A percentile compares a stretch with the other conserved stretches of the same genome.
Conservation (phyloP, 2,888 invertebrate genomes). For the Netelia virgata region DNA sequence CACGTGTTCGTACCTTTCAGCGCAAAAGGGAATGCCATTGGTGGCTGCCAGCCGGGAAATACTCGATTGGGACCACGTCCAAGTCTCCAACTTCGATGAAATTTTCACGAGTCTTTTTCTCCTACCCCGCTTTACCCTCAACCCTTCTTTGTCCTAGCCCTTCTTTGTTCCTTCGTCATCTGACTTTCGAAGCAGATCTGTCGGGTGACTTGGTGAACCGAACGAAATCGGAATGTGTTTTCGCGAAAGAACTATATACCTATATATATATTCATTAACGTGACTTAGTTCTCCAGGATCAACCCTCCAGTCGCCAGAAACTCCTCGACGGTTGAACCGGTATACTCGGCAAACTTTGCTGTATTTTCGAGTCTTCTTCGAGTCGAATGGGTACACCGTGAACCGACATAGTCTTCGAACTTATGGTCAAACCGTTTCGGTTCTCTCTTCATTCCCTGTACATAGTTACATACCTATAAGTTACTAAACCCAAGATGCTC, state of each 20-base stretch:
- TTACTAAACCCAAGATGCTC: background rate
- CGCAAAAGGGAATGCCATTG: conserved; percentile 14
- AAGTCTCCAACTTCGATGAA: conserved; percentile 57
- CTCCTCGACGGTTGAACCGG: too few relatives aligned
- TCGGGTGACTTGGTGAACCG: conserved; percentile 22
- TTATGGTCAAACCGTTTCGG: background rate
- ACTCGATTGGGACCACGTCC: conserved; percentile 54
- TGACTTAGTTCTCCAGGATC: background rate
- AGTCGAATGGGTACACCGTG: background rate
- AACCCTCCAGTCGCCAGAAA: too few relatives aligned
- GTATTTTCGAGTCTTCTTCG: background rate
- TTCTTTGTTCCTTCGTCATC: background rate
- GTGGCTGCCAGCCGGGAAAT: conserved; percentile 28
- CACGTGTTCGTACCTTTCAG: background rate
- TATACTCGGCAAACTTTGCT: too few relatives aligned
- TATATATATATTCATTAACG: background rate
- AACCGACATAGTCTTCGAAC: background rate
- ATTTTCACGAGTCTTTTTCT: conserved; percentile 46
- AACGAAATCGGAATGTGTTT: conserved; percentile 45
- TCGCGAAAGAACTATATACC: background rate
- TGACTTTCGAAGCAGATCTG: background rate
- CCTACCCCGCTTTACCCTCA: background rate
- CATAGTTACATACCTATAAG: background rate
- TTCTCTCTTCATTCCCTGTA: background rate
- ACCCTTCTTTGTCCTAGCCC: background rate